Base-by-base conservation (phyloP, 2,888 invertebrate genomes). In the Lasioglossum figueresi region DNA sequence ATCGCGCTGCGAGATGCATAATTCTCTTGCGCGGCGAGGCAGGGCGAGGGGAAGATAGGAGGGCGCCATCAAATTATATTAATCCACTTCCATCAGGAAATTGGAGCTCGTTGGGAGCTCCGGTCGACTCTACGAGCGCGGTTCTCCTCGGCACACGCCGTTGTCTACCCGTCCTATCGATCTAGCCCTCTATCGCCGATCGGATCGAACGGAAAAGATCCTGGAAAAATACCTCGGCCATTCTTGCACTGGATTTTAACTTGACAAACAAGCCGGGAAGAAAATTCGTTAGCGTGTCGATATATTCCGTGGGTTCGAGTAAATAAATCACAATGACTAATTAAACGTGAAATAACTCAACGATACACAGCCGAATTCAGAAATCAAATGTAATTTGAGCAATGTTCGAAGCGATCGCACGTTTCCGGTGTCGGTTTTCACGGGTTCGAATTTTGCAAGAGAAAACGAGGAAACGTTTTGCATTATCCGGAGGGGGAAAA, bases 61-160 rank as follows among this genome's bases (percentile, higher is more conserved):
- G 68, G 84, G 76, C 78, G 82, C 81, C 86, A 85, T 90, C 88
- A 89, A 90, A 90, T 90, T 90, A 89, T 90, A 90, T 91, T 90
- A 91, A 90, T 90, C 83, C 88, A 84, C 86, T 88, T 84, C 84
- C 90, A 91, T 90, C 86, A 85, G 80, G 87, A 86, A 90, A 90
- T 91, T 90, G 90, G 80, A 88, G 85, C 78, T 74, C 77, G 76
- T 72, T 73, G 79, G 76, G 66, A 66, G 34, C 66, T 34, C 78
- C 76, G 81, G 71, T 43, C 74, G 74, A 56, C 68, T 43, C 76
- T 71, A 56, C 68, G 68, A 66, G 66, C 66, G 31, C 19, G 66
- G 31, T 71, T 59, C 76, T 16, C 56, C 59, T 1, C 70, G 40
- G 10, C 31, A 66, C 66, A 66, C 52, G 66, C 66, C 19, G 34